A percentile compares a stretch with the other conserved stretches of the same genome.
These are phyloP conservation scores for Drosophila formosana DNA, from an alignment of 2,888 invertebrate genomes.

Conservation along the genomic window DNA sequence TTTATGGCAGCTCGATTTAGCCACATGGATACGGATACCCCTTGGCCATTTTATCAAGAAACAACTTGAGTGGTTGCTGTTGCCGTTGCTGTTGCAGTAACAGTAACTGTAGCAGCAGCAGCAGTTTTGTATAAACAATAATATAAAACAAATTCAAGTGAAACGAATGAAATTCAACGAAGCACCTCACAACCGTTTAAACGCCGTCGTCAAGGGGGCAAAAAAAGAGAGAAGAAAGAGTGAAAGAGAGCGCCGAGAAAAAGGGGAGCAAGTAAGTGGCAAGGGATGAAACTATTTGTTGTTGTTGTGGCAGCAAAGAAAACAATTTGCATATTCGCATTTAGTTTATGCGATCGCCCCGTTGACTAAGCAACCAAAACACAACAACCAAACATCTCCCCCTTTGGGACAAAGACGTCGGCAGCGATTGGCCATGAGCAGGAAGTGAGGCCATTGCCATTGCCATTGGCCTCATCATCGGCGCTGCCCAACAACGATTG, in stretches of 20 bases:
- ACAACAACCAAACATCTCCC: conserved; percentile 12
- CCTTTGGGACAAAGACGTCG: neutral
- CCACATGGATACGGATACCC: conserved; percentile 21
- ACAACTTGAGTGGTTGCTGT: conserved; percentile 10
- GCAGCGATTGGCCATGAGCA: conserved; percentile 13
- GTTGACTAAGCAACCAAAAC: conserved; percentile 54
- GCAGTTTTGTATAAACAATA: conserved; percentile 57
- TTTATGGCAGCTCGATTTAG: conserved; percentile 21
- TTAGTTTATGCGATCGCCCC: conserved; percentile 43
- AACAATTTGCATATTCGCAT: conserved; percentile 62
- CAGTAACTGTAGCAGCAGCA: neutral
- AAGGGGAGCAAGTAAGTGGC: neutral
- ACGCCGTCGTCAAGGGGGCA: conserved; percentile 41
- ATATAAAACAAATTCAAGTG: conserved; percentile 57
- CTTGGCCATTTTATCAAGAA: conserved; percentile 30
- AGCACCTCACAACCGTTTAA: conserved; percentile 22
- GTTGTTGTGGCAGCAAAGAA: conserved; percentile 57
- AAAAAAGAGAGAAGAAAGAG: neutral
- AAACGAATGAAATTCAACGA: conserved; percentile 47
- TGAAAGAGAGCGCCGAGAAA: neutral
- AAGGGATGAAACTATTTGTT: conserved; percentile 9
- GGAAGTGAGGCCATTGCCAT: conserved; percentile 27
- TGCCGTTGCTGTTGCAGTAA: conserved; percentile 19
- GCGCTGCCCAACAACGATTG: conserved; percentile 11
- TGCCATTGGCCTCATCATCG: conserved; percentile 14